These are phyloP conservation scores for Nothocercus nigrocapillus DNA, from an alignment of 2,113 vertebrate species.

Conservation along the genomic window DNA sequence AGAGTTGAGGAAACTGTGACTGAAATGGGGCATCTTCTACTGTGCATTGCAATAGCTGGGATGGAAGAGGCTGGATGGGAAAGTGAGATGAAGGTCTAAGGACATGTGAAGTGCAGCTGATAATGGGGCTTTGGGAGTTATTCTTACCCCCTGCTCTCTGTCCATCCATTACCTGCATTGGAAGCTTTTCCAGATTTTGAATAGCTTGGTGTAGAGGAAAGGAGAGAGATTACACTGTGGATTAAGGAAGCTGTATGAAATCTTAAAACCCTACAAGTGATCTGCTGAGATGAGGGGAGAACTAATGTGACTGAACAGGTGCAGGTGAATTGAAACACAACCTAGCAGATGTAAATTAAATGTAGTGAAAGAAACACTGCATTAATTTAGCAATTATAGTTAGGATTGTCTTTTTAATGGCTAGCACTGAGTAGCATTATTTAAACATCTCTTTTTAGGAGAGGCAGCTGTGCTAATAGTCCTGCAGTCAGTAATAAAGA, in stretches of 20 bases:
- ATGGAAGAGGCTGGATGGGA: background rate
- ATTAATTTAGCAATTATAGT: background rate
- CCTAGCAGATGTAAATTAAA: background rate
- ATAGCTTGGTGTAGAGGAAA: background rate
- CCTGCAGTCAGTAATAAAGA: background rate
- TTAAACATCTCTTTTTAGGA: background rate
- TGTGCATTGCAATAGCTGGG: background rate
- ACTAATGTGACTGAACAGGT: background rate
- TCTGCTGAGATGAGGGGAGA: background rate
- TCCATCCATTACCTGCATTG: background rate
- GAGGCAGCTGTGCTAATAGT: background rate
- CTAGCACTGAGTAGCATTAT: background rate
- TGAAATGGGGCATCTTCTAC: background rate
- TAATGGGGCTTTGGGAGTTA: accelerated
- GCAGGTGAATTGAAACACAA: background rate
- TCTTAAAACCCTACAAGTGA: background rate
- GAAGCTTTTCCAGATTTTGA: background rate
- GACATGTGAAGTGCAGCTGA: too few relatives aligned
- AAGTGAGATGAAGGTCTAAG: background rate
- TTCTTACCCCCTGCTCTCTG: background rate
- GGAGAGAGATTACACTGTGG: background rate
- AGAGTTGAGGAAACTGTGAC: background rate
- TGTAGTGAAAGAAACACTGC: background rate
- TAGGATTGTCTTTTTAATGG: background rate
- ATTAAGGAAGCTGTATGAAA: background rate